Conservation (phyloP, 2,113 vertebrate genomes). For the Isurus oxyrinchus region DNA sequence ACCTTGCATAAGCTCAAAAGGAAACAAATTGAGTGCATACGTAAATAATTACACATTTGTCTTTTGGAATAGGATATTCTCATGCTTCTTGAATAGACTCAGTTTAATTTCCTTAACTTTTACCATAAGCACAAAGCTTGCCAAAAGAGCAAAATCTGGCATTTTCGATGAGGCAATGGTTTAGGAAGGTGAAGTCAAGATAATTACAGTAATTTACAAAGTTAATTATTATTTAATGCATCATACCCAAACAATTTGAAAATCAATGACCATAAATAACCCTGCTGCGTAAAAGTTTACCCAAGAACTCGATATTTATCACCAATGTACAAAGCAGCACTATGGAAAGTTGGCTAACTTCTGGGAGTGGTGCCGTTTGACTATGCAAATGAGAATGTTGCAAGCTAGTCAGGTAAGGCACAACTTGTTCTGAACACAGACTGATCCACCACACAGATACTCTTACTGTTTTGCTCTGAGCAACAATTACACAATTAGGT, state of each 20-base stretch:
- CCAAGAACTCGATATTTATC: neutral
- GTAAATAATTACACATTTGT: too few relatives aligned
- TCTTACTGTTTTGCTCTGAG: neutral
- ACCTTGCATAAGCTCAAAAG: neutral
- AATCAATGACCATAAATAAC: neutral
- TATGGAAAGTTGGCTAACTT: too few relatives aligned
- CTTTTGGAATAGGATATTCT: too few relatives aligned
- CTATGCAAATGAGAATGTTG: neutral
- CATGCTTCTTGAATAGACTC: neutral
- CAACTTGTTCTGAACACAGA: neutral
- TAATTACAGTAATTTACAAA: neutral
- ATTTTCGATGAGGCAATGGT: neutral
- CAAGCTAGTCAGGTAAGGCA: neutral
- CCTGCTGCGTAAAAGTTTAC: neutral
- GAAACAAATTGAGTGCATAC: neutral
- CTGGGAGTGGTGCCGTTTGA: neutral
- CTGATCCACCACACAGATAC: neutral
- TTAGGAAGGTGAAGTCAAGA: neutral
- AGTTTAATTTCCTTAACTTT: too few relatives aligned
- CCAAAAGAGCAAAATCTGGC: neutral
- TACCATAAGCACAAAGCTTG: too few relatives aligned
- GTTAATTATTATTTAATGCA: neutral
- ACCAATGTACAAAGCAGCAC: too few relatives aligned
- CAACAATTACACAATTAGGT: neutral
- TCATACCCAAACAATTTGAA: neutral